These are phyloP conservation scores for Sternotherus odoratus DNA, from an alignment of 2,797 vertebrate genomes.

Conservation along the genomic window DNA sequence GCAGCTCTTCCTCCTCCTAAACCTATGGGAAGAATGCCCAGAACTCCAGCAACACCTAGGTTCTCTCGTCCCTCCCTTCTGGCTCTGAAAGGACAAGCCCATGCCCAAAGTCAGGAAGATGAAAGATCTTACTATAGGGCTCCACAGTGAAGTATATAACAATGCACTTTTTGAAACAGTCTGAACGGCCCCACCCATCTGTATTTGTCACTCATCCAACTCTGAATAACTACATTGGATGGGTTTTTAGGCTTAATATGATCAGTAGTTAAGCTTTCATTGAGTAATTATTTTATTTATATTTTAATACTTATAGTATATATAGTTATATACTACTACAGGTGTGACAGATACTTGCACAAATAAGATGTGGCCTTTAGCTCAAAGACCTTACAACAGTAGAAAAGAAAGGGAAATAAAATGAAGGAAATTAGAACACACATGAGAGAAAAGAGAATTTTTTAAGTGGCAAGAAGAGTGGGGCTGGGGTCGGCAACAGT, in stretches of 20 bases:
- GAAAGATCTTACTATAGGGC: not conserved
- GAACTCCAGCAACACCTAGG: not conserved
- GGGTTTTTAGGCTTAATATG: not conserved
- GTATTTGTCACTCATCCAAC: not conserved
- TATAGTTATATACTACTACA: not conserved
- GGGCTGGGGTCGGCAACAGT: not conserved
- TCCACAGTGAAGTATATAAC: not conserved
- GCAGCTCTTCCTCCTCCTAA: not conserved
- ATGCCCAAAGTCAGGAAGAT: conserved; percentile 6
- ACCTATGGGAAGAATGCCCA: not conserved
- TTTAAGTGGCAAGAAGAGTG: not conserved
- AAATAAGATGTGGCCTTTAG: not conserved
- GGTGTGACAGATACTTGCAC: not conserved
- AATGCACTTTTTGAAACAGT: not conserved
- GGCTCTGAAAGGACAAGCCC: not conserved
- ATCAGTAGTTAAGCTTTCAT: conserved; percentile 32
- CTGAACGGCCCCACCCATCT: not conserved
- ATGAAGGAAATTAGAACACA: not conserved
- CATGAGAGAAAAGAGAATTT: not conserved
- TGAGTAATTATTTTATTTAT: not conserved
- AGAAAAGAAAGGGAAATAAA: not conserved
- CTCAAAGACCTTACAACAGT: not conserved
- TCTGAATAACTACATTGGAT: not conserved
- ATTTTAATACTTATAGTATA: conserved; percentile 18
- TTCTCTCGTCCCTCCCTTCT: not conserved